Evolutionary conservation across 2,888 invertebrate species (phyloP), one percentile per base, ranked within the genome.

Genomic region (Colostygia pectinataria): DNA sequence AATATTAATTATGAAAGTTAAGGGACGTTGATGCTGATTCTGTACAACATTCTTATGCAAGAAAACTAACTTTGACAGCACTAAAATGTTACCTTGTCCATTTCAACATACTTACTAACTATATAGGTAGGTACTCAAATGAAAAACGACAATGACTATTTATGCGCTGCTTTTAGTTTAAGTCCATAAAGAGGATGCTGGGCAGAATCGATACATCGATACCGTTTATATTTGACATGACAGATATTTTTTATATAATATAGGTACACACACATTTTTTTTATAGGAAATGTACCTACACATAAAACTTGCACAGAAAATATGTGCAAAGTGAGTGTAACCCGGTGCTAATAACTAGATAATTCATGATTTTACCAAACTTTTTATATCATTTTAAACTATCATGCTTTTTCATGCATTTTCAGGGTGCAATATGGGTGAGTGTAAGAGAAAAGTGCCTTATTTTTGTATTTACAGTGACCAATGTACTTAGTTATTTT

Each of bases 401-500:
- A 37, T n/a, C 15, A 15, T 27, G 25, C 10, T 37, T 34, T 27
- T 25, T 15, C 10, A 37, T 31, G 10, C 31, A 40, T 37, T 15
- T 31, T 44, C 8, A 25, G 4, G 24, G 37, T 51, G 46, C 41
- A 28, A 29, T 18, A 45, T 18, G 2, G 31, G 23, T 37, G 25
- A 18, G 1, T 25, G 9, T 29, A n/a, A 34, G 7, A 44, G 0
- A 25, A 27, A 45, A 23, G 40, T 44, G 36, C 29, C 8, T 15
- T 20, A n/a, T 36, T 28, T 31, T 44, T 27, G 13, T 46, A 38
- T 33, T 43, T 38, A 49, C 43, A 38, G 14, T 36, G 28, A 25
- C 8, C 20, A 20, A 6, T n/a, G 4, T 8, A 33, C 27, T 20
- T 6, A 12, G 0, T 20, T 13, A 20, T 12, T 25, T 32, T 25